Base-by-base conservation (phyloP, 2,113 vertebrate genomes). In the Chloropsis cyanopogon region DNA sequence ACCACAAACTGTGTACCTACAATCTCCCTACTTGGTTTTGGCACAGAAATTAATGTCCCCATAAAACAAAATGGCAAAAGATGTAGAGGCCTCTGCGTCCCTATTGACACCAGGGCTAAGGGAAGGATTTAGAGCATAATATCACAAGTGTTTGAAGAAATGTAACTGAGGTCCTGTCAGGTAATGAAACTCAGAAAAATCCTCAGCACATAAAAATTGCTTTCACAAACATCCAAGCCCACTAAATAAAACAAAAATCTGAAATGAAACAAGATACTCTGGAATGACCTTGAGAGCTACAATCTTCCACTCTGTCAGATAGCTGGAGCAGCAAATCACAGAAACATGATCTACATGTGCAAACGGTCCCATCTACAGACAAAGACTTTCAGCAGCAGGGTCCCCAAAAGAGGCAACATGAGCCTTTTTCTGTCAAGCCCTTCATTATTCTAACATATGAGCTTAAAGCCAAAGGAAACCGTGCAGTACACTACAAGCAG, bases 151-250 rank as follows among this genome's bases (percentile, higher is more conserved):
- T 92, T 64, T 6, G 8, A 81, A 93, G 69, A 93, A 93, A 91
- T 75, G 61, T 88, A 92, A 84, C 15, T 41, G 56, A 97, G 69
- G 90, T 22, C 12, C 54, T 86, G 76, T 44, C 79, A 88, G 47
- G 60, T 84, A 95, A 92, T 86, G 72, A 92, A 95, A 94, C 71
- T 94, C 70, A 60, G 82, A 96, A 75, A 93, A 93, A 78, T 44
- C 29, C 29, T 78, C 72, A 53, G 47, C 77, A 88, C 60, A 37
- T 66, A 88, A 94, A 90, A 92, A 92, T 54, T 86, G 71, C 56
- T 95, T 93, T 93, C 91, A 90, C 64, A 91, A 92, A 83, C 60
- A 86, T 78, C 35, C 72, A 70, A 93, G 44, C 17, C 26, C 60
- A 86, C 82, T 70, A 93, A 92, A 95, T 83, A 94, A 91, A 95